Evolutionary conservation across 2,888 invertebrate species (phyloP), one percentile per base, ranked within the genome.

Genomic region (Cotesia congregata): DNA sequence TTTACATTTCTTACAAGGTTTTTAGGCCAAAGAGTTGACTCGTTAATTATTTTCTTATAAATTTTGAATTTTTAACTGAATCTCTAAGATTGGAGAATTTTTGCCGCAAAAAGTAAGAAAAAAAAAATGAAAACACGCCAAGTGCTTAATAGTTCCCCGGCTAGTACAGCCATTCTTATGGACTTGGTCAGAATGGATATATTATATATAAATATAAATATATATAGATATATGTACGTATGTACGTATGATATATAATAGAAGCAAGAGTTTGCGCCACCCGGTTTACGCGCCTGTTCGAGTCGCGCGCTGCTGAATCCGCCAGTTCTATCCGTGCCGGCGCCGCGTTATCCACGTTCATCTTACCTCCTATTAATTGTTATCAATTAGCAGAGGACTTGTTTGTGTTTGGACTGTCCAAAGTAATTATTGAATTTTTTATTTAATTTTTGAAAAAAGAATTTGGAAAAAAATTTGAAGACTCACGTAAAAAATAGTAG

Each of bases 311-410:
- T 74, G 77, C 64, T 68, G 62, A 75, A 75, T 72, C 77, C 60
- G 75, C 41, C 80, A 81, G 81, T 81, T 75, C 79, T 78, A 61
- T 78, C 78, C 75, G 81, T 79, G 81, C 81, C 81, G 80, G 81
- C 79, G 79, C 38, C 75, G 77, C 67, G 79, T 78, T 79, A 75
- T 68, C 50, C 65, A 72, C 72, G 68, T 71, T 67, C 62, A 40
- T 74, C 38, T 38, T 77, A 72, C 76, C 68, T 78, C 61, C 67
- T 72, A 71, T 50, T 50, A 50, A 68, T 6, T 50, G 69, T 41
- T 20, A n/a, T 20, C 9, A 62, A 7, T 12, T 30, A 30, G 4
- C 30, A 30, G 30, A 30, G 2, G 30, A 30, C 4, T 30, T 30
- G 30, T 30, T 30, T 30, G 30, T 30, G 30, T 30, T 30, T 30